These are phyloP conservation scores for Tetraneura akinire DNA, from an alignment of 1,140 invertebrate genomes.

Conservation along the genomic window DNA sequence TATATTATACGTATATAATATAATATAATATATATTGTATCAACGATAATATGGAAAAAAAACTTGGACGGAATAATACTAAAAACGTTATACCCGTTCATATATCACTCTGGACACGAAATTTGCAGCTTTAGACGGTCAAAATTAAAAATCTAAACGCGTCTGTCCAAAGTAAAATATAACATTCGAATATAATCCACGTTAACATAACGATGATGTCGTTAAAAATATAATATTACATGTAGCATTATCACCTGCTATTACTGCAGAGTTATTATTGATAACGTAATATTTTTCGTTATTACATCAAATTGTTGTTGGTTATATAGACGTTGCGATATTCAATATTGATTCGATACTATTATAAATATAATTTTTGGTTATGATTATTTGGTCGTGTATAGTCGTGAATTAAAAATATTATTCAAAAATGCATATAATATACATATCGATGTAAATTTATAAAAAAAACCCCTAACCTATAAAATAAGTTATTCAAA, in stretches of 20 bases:
- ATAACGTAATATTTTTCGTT: too few relatives aligned
- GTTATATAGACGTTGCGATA: too few relatives aligned
- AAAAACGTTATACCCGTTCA: neutral
- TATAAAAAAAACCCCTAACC: too few relatives aligned
- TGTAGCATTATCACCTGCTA: neutral
- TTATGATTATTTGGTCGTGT: too few relatives aligned
- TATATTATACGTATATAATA: neutral
- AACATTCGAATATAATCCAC: neutral
- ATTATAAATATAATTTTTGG: too few relatives aligned
- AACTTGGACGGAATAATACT: conserved; percentile 23
- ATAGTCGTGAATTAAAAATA: too few relatives aligned
- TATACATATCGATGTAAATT: too few relatives aligned
- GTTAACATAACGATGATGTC: neutral
- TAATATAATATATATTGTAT: neutral
- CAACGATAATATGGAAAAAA: neutral
- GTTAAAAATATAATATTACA: neutral
- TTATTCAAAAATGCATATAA: too few relatives aligned
- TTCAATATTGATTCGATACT: too few relatives aligned
- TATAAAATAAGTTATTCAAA: too few relatives aligned
- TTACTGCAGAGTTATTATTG: too few relatives aligned
- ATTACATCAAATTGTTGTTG: too few relatives aligned
- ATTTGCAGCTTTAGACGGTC: neutral
- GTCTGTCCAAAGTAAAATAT: neutral
- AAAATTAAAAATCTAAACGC: conserved; percentile 30
- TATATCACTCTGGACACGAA: neutral